Base-by-base conservation (phyloP, 2,113 vertebrate genomes). In the Dipodomys merriami region DNA sequence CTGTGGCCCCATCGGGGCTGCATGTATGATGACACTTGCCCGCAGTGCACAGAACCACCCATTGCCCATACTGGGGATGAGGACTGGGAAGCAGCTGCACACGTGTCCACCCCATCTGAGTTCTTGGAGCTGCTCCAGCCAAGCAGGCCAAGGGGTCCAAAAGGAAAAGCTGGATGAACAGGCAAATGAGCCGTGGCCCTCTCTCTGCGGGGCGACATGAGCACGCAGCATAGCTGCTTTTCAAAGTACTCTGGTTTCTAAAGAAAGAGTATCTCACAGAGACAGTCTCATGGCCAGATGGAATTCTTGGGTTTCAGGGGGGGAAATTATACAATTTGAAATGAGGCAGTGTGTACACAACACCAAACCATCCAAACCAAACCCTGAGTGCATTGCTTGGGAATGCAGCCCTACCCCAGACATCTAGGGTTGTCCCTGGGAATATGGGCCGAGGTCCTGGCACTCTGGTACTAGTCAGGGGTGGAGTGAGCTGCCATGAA, bases 321-420 rank as follows among this genome's bases (percentile, higher is more conserved):
- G 90, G 49, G 90, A 94, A 96, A 88, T 95, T 39, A 93, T 91
- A 84, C 82, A 95, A 88, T 95, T 85, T 88, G 74, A 68, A 93
- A 91, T 5, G 74, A 93, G 81, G 90, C 82, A 33, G 10, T 93
- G 95, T 96, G 73, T 93, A 93, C n/a, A 82, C 74, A 91, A n/a
- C 53, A 76, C 82, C 77, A 79, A 67, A 29, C 65, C 78, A 69
- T 90, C 86, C 94, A 78, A 76, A 91, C 22, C 35, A 92, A 86
- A 91, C 29, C 78, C 3, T 91, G 89, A 96, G 69, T 57, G 27
- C 77, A 92, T 84, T 82, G 25, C 23, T 93, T 15, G 93, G 95
- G 93, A 95, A 94, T 93, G 91, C 7, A 71, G 82, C 77, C 78
- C 86, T 57, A 44, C 78, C n/a, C 29, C 69, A 87, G 94, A 88